Conservation (phyloP, 1,140 invertebrate species). For the Acromyrmex heyeri region DNA sequence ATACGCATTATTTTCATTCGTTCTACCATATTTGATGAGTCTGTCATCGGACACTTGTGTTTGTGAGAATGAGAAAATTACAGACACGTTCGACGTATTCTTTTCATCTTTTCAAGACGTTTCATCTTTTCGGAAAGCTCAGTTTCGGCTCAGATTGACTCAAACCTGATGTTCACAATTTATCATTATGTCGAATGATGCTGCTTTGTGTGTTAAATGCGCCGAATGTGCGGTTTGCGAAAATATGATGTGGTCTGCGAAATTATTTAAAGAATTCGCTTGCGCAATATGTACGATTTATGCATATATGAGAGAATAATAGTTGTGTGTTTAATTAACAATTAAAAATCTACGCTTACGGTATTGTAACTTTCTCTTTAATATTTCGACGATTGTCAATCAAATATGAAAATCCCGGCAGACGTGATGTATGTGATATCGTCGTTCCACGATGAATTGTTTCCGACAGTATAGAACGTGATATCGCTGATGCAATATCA, state of each 20-base stretch:
- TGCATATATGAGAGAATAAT: neutral
- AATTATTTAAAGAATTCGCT: constrained; percentile 3
- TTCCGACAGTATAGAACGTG: neutral
- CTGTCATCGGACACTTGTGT: neutral
- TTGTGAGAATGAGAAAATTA: neutral
- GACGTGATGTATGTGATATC: neutral
- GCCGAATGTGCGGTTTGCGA: no score
- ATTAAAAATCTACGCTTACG: neutral
- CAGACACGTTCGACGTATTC: neutral
- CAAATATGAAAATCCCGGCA: neutral
- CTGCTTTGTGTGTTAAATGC: neutral
- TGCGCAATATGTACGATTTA: neutral
- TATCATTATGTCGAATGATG: neutral
- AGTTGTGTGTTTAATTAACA: neutral
- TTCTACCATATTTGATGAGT: neutral
- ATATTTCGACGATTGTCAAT: neutral
- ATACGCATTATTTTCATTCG: no score
- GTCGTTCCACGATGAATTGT: neutral
- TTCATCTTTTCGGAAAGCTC: neutral
- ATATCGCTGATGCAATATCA: neutral
- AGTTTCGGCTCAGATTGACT: neutral
- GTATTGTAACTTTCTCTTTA: neutral
- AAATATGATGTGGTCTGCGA: neutral
- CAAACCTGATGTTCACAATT: neutral
- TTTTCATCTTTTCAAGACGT: no score